A percentile compares a stretch with the other conserved stretches of the same genome.
Conservation (phyloP, 2,797 vertebrate genomes). For the Centropyge bicolor region DNA sequence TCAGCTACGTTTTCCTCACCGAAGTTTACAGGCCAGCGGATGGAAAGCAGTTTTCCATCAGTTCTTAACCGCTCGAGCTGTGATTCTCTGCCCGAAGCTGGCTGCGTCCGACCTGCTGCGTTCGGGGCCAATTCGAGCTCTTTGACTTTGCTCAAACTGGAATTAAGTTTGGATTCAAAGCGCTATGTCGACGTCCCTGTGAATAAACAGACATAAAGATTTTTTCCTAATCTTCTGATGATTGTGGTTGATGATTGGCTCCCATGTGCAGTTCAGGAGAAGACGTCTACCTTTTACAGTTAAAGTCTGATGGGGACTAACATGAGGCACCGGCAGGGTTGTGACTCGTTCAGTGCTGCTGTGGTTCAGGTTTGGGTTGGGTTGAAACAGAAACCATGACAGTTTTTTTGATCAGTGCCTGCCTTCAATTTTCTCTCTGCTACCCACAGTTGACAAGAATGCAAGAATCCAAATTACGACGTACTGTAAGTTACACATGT, state of each 20-base stretch:
- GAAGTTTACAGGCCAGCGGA: constrained; percentile 23
- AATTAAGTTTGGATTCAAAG: not conserved
- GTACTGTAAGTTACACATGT: not conserved
- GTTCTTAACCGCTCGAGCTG: constrained; percentile 13
- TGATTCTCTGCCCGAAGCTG: constrained; percentile 11
- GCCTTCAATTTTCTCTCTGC: not conserved
- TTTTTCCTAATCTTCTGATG: not conserved
- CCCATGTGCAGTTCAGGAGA: not conserved
- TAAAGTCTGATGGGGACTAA: not conserved
- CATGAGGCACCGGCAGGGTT: not conserved
- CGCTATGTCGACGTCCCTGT: no score
- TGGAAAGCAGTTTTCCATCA: constrained; percentile 52
- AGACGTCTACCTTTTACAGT: not conserved
- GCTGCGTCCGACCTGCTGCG: not conserved
- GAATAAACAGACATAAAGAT: not conserved
- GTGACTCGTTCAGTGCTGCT: not conserved
- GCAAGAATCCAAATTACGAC: not conserved
- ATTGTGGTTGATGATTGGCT: not conserved
- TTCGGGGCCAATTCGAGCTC: not conserved
- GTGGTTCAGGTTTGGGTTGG: not conserved
- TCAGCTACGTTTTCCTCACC: constrained; percentile 10
- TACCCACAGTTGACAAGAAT: not conserved
- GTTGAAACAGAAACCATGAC: not conserved
- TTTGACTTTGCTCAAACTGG: constrained; percentile 7
- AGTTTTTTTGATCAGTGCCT: not conserved